Base-by-base conservation (phyloP, 2,888 invertebrate genomes). In the Schizaphis graminum region DNA sequence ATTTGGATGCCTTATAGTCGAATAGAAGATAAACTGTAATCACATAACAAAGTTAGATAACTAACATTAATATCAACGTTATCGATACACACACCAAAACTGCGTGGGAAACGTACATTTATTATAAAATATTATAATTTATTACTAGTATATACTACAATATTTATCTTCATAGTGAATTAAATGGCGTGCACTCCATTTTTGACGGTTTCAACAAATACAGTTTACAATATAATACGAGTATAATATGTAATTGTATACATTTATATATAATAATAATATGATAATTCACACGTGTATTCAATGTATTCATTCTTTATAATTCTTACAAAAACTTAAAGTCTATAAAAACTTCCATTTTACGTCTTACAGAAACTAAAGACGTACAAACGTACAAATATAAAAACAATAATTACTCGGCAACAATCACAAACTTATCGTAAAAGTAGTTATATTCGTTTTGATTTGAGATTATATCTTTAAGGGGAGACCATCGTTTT, bases 51-150 rank as follows among this genome's bases (percentile, higher is more conserved):
- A 77, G 1, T 0, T 28, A 91, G 35, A 92, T 92, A 87, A 87
- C 44, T 61, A 67, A 61, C 61, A 24, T 91, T 86, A 44, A 16
- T 57, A 86, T 61, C 61, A 47, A 13, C 28, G 57, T 67, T 84
- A 35, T 87, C 47, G 16, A 61, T 24, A 49, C 35, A 44, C 47
- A 44, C 5, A 11, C 85, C n/a, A 28, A 26, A 61, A 87, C 61
- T 13, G 87, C 61, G 87, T 87, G 87, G 87, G 92, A 91, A 44
- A 57, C 13, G 8, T 5, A 85, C 44, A 91, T 77, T 21, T 77
- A 77, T 77, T 77, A 77, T 77, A 41, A 35, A 24, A 61, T 28
- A 57, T 57, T 57, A 26, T 57, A 61, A 77, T 35, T 35, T 35
- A 77, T 53, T 77, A 41, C 2, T 35, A 21, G 13, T 67, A 16